Conservation (phyloP, 2,113 vertebrate genomes). For the Notechis scutatus region DNA sequence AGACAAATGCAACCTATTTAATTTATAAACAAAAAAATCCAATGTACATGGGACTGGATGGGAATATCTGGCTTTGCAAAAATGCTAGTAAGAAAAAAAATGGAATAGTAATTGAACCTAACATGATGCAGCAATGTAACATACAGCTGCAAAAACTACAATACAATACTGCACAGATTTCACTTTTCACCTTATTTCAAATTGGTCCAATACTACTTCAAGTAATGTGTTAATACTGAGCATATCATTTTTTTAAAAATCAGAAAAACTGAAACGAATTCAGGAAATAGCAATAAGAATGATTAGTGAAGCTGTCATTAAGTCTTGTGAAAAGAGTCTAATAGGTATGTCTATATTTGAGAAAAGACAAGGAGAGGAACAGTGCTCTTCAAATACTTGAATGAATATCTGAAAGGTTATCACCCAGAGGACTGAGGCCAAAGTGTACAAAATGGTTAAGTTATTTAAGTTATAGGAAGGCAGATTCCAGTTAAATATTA, state of each 20-base stretch:
- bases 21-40: too few relatives aligned
- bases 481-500: not conserved
- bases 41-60: too few relatives aligned
- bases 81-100: too few relatives aligned
- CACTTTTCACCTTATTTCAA: not conserved
- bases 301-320: not conserved
- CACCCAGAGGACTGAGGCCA: not conserved
- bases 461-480: not conserved
- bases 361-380: not conserved
- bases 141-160: not conserved
- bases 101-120: not conserved
- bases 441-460: not conserved
- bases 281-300: not conserved
- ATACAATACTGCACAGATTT: not conserved
- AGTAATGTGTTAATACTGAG: not conserved
- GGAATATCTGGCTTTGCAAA: too few relatives aligned
- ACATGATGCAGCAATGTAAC: not conserved
- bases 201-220: not conserved
- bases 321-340: not conserved
- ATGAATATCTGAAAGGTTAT: not conserved
- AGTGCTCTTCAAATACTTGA: not conserved
- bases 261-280: not conserved
- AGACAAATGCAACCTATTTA: too few relatives aligned
- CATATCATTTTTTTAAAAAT: not conserved
- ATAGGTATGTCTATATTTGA: not conserved